Conservation (phyloP, 1,140 invertebrate species). For the Drosophila miranda region DNA sequence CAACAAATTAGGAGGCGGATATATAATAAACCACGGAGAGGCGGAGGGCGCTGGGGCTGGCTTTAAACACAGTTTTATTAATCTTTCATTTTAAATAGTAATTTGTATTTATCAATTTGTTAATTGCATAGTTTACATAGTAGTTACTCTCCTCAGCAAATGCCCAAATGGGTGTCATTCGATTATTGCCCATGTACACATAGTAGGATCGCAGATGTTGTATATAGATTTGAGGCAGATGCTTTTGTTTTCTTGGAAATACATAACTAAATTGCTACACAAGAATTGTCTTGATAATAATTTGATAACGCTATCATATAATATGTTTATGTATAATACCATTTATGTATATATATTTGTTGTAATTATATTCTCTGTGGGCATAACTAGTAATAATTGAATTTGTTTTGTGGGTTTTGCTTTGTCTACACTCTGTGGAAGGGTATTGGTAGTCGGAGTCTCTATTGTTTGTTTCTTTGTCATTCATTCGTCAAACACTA, state of each 20-base stretch:
- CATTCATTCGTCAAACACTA: constrained; percentile 13
- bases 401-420: constrained; percentile 23
- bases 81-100: constrained; percentile 66
- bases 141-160: constrained; percentile 42
- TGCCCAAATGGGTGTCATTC: constrained; percentile 39
- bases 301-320: constrained; percentile 65
- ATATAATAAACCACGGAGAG: constrained; percentile 14
- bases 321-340: constrained; percentile 32
- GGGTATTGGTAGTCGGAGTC: constrained; percentile 33
- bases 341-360: constrained; percentile 38
- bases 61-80: constrained; percentile 72
- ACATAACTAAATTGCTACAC: constrained; percentile 74
- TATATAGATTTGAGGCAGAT: constrained; percentile 54
- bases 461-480: constrained; percentile 34
- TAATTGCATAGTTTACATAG: constrained; percentile 73
- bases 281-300: constrained; percentile 49
- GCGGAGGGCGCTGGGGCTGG: not conserved
- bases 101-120: constrained; percentile 76
- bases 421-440: constrained; percentile 49
- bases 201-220: constrained; percentile 46
- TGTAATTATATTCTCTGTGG: constrained; percentile 46
- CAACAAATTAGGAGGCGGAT: constrained; percentile 31
- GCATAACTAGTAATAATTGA: constrained; percentile 59
- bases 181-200: constrained; percentile 47
- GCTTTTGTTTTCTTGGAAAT: constrained; percentile 52